Conservation (phyloP, 2,888 invertebrate genomes). For the Epirrita christyi region DNA sequence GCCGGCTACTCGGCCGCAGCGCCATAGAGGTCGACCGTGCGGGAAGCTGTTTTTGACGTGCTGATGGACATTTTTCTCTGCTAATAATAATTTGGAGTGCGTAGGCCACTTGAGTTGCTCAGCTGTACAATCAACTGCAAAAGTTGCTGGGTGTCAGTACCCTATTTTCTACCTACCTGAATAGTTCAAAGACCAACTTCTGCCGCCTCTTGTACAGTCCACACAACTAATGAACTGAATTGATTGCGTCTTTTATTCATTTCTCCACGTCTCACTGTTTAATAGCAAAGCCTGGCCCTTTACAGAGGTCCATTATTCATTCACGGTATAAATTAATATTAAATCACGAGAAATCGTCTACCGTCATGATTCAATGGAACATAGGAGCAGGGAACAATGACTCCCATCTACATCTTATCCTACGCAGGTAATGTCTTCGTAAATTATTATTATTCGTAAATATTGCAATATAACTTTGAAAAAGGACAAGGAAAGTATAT, state of each 20-base stretch:
- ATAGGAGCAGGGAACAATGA: conserved; percentile 18
- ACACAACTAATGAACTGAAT: conserved; percentile 45
- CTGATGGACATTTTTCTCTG: too few species aligned
- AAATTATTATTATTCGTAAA: too few species aligned
- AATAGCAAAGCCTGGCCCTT: conserved; percentile 46
- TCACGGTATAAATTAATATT: conserved; percentile 45
- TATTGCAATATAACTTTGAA: too few species aligned
- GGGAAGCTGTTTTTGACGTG: too few species aligned
- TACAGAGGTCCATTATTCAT: conserved; percentile 42
- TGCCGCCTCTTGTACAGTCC: conserved; percentile 15
- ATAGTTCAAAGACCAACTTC: conserved; percentile 17
- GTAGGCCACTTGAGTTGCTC: neutral
- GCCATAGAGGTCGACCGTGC: too few species aligned
- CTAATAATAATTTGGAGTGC: too few species aligned
- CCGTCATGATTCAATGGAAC: conserved; percentile 30
- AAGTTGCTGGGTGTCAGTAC: conserved; percentile 6
- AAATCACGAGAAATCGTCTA: conserved; percentile 42
- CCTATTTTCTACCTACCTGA: neutral
- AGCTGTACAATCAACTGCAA: conserved; percentile 8
- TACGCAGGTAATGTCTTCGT: conserved; percentile 8
- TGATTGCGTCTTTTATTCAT: conserved; percentile 51
- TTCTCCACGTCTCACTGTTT: conserved; percentile 41
- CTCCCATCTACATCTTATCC: conserved; percentile 20
- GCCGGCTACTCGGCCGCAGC: too few species aligned
- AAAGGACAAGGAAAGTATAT: too few species aligned